Percentiles rank a stretch among this genome's conserved stretches.
phyloP scores from a whole-genome alignment of 2,797 vertebrate species.

The Poecilia wingei region DNA sequence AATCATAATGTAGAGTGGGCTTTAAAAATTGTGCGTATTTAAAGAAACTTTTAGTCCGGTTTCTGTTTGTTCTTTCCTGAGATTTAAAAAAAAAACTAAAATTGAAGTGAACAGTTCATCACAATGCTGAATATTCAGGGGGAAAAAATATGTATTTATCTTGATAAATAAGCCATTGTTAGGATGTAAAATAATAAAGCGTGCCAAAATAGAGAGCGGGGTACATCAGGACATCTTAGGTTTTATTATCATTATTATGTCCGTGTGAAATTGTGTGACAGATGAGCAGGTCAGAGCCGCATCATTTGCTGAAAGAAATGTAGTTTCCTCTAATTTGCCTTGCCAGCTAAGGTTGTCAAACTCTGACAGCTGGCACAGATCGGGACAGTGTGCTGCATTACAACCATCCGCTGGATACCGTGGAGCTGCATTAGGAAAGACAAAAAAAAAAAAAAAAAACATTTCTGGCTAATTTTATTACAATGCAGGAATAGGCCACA shows the following conservation, averaged over 20 bases:
- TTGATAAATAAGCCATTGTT: conserved; percentile 65
- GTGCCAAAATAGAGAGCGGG: conserved; percentile 51
- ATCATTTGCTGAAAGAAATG: conserved; percentile 76
- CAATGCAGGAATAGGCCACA: conserved; percentile 85
- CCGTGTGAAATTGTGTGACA: conserved; percentile 70
- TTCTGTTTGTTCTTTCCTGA: conserved; percentile 60
- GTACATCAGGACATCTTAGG: conserved; percentile 55
- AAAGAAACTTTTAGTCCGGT: conserved; percentile 27
- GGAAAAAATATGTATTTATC: conserved; percentile 49
- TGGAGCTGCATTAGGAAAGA: conserved; percentile 77
- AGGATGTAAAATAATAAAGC: conserved; percentile 60
- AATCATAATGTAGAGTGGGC: conserved; percentile 10
- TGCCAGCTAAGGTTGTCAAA: conserved; percentile 79
- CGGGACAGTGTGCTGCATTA: conserved; percentile 70
- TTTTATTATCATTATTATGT: conserved; percentile 68
- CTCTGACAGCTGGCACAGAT: conserved; percentile 78
- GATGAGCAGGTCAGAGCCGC: conserved; percentile 69
- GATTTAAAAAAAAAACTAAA: conserved; percentile 9
- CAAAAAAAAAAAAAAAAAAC: conserved; percentile 54
- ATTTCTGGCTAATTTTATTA: conserved; percentile 87
- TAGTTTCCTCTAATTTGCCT: conserved; percentile 75
- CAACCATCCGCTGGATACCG: conserved; percentile 72
- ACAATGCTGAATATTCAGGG: conserved; percentile 48
- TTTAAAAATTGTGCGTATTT: conserved; percentile 5
- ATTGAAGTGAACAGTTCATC: conserved; percentile 51